Conservation (phyloP, 2,113 vertebrate genomes). For the Puffinus mauretanicus region DNA sequence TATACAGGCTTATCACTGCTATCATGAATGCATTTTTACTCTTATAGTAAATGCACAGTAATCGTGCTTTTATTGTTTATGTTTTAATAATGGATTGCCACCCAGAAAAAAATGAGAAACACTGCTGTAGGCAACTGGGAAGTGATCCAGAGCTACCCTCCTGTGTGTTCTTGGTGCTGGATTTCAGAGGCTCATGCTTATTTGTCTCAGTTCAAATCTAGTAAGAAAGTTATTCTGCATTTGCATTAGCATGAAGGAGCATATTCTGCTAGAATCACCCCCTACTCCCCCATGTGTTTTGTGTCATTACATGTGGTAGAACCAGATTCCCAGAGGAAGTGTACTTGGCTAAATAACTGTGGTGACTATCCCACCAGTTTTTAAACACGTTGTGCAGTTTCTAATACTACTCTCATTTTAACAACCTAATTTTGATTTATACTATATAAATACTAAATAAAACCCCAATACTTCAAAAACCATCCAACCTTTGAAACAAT, state of each 20-base stretch:
- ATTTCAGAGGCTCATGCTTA: not conserved
- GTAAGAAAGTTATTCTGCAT: not conserved
- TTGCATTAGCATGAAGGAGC: conserved; percentile 11
- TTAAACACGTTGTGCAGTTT: not conserved
- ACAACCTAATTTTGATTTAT: not conserved
- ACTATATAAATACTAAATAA: not conserved
- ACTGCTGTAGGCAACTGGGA: conserved; percentile 55
- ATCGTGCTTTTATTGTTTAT: not conserved
- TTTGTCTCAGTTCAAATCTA: conserved; percentile 23
- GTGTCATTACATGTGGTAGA: not conserved
- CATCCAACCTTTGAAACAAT: not conserved
- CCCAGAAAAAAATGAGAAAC: conserved; percentile 18
- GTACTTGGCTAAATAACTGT: not conserved
- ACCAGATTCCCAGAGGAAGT: not conserved
- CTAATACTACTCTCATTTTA: not conserved
- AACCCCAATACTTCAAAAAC: not conserved
- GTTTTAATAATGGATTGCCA: conserved; percentile 43
- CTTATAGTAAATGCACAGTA: not conserved
- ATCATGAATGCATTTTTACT: not conserved
- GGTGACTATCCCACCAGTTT: not conserved
- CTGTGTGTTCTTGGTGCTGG: conserved; percentile 26
- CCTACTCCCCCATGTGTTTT: not conserved
- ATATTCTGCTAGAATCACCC: not conserved
- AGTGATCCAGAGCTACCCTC: conserved; percentile 24
- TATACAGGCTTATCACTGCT: conserved; percentile 8